phyloP scores from a whole-genome alignment of 2,797 vertebrate species.

The Mus minutoides region DNA sequence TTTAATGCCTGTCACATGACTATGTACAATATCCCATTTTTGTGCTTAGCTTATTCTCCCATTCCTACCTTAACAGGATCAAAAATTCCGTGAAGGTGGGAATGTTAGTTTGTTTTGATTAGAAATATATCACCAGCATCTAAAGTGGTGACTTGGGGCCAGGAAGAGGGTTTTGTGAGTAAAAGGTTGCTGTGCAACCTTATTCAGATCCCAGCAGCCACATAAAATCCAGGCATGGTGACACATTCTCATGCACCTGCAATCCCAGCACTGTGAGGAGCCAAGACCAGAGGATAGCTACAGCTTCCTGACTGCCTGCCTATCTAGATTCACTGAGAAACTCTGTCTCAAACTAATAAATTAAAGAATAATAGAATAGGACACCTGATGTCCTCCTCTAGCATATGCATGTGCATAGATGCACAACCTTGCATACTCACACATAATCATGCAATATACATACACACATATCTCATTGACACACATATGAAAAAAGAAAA shows the following conservation, averaged over 20 bases:
- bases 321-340: neutral
- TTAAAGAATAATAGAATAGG: neutral
- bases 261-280: neutral
- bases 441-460: neutral
- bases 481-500: neutral
- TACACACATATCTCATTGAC: neutral
- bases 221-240: neutral
- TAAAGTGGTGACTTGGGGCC: neutral
- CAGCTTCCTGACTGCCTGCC: neutral
- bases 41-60: constrained; percentile 32
- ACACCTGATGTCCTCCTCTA: neutral
- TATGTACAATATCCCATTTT: neutral
- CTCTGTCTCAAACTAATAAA: neutral
- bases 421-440: neutral
- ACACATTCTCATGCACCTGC: neutral
- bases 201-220: neutral
- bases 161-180: neutral
- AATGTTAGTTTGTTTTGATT: neutral
- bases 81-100: neutral
- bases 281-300: neutral
- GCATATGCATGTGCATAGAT: neutral
- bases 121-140: neutral
- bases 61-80: neutral
- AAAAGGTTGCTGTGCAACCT: neutral
- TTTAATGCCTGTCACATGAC: neutral